These are phyloP conservation scores for Dicyrtomina minuta DNA, from an alignment of 2,888 invertebrate species.

Conservation along the genomic window DNA sequence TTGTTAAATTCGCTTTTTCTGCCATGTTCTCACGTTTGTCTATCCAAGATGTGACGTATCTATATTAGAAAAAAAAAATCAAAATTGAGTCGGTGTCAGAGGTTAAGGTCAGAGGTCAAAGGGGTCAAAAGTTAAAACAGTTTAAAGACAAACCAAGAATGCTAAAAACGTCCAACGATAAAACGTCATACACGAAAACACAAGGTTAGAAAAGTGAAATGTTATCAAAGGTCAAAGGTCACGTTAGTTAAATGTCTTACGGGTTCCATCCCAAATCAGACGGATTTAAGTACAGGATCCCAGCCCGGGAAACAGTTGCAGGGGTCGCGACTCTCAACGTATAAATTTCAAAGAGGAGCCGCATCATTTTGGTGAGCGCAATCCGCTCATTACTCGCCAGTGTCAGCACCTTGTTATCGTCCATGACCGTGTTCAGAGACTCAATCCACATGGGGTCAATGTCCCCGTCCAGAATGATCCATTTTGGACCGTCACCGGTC, in stretches of 20 bases:
- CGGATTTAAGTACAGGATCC: slow-evolving; percentile 92
- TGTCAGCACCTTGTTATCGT: slow-evolving; percentile 94
- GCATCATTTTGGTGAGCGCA: slow-evolving; percentile 88
- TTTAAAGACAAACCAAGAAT: too few species aligned
- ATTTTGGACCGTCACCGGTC: slow-evolving; percentile 83
- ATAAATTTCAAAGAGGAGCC: slow-evolving; percentile 92
- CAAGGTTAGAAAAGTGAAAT: too few species aligned
- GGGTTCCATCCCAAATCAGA: slow-evolving; percentile 98
- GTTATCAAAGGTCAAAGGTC: too few species aligned
- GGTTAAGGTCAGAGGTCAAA: too few species aligned
- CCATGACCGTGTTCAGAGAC: slow-evolving; percentile 96
- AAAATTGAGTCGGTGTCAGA: too few species aligned
- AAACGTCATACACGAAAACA: too few species aligned
- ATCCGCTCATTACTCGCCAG: slow-evolving; percentile 95
- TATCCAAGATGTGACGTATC: slow-evolving; percentile 90
- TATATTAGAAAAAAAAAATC: slow-evolving; percentile 56
- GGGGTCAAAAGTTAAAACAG: slow-evolving; percentile 76
- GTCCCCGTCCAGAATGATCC: slow-evolving; percentile 95
- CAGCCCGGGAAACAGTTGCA: slow-evolving; percentile 94
- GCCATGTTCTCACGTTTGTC: slow-evolving; percentile 75
- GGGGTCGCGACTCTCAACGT: slow-evolving; percentile 93
- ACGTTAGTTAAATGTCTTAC: slow-evolving; percentile 65
- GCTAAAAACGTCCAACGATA: too few species aligned
- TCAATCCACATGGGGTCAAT: too few species aligned
- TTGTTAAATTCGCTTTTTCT: slow-evolving; percentile 88